A percentile compares a stretch with the other conserved stretches of the same genome.
Evolutionary conservation across 2,113 vertebrate species (phyloP).

Genomic region (Ammodytes marinus): DNA sequence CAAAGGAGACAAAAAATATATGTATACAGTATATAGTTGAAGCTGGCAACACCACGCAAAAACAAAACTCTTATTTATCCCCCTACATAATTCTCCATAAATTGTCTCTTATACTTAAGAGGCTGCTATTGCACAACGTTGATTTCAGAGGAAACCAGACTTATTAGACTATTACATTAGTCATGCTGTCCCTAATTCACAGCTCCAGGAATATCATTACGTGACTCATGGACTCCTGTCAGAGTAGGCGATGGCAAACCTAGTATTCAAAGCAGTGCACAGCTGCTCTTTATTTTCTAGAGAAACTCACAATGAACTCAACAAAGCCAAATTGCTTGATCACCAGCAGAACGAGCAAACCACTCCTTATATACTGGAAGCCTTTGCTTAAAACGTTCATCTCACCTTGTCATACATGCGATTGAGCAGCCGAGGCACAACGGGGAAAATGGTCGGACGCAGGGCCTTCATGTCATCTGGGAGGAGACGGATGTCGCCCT

Average conservation of each 20-base stretch:
- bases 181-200: neutral
- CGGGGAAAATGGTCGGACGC: slow-evolving; percentile 95
- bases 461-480: slow-evolving; percentile 97
- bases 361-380: neutral
- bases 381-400: neutral
- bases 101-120: too few species aligned
- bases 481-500: slow-evolving; percentile 96
- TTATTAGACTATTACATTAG: neutral
- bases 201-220: neutral
- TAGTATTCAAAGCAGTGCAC: neutral
- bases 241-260: neutral
- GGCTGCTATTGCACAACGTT: neutral
- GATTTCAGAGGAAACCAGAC: neutral
- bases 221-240: neutral
- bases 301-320: neutral
- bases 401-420: slow-evolving; percentile 98
- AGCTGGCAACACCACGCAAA: neutral
- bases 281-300: neutral
- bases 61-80: neutral
- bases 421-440: slow-evolving; percentile 96
- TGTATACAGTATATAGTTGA: neutral
- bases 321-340: neutral
- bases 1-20: neutral
- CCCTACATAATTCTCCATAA: neutral
- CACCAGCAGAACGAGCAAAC: neutral